Evolutionary conservation across 2,797 vertebrate species (phyloP), one percentile per base, ranked within the genome.

Genomic region (Hemibagrus guttatus): DNA sequence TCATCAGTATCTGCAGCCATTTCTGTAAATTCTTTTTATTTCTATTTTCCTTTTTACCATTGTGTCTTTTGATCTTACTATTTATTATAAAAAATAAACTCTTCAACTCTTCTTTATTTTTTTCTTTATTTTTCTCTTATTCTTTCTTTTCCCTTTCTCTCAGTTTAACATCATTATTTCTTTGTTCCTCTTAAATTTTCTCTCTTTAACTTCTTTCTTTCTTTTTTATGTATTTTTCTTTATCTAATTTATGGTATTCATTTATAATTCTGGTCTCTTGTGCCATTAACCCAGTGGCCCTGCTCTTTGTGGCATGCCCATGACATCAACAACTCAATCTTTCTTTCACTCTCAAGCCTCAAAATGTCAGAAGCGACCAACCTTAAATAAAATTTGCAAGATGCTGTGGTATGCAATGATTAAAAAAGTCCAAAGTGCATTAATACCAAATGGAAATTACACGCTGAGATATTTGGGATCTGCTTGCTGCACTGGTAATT

Each of bases 101-200:
- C 1, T 46, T 46, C 4, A 46, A 2, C 3, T 0, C 9, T 49
- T 49, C 46, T 6, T 49, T 49, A 9, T 49, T 49, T 49, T 46
- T 49, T 7, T 21, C 69, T 72, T 42, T 56, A 12, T 23, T 35
- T 26, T 61, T 84, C 49, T 35, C 35, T 26, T 31, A 26, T 63
- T 66, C 66, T 85, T 81, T 76, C 49, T 54, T 76, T 82, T 85
- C 58, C 19, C 6, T 49, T 26, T 21, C 61, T 26, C 46, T 87
- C 89, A 6, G 23, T 89, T 81, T 93, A 92, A 92, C 54, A 76
- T 83, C 82, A 84, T 71, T 28, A 56, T 68, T 54, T 72, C 42
- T 69, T 8, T 68, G 4, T 63, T 81, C 42, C 12, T 46, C 42
- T 61, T 61, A 5, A 42, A 1, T 26, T 61, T 49, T 13, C 63